Evolutionary conservation across 1,140 invertebrate species (phyloP), one percentile per base, ranked within the genome.

Genomic region (Panulirus ornatus): DNA sequence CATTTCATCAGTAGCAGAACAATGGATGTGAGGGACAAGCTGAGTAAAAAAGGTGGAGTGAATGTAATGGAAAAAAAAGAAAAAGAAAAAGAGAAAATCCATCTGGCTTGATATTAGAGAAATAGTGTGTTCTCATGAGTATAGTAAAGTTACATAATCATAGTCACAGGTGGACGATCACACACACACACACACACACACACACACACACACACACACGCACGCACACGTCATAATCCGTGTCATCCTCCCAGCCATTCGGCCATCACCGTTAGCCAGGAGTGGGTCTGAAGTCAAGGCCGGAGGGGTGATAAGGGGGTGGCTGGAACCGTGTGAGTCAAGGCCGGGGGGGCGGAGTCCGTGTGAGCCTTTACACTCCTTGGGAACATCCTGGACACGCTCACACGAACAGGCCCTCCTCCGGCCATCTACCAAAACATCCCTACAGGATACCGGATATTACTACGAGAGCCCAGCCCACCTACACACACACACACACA

Each of bases 151-250:
- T 58, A 22, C 51, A 58, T 11, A 11, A 11, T n/a, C 22, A 58
- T 11, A 58, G 22, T 11, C 75, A 78, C 75, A 78, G 40, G 47
- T 42, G 47, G 2, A 78, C 75, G 47, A 38, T 44, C 75, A 78
- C 75, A 78, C 75, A 78, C 75, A 78, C 75, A 78, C 75, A 78
- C 75, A 78, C 42, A 78, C 75, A 78, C 78, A 81, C 44, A 81
- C 76, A 81, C 44, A 81, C 76, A 81, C 78, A 81, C 47, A 81
- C 78, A 81, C 78, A 81, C 51, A 81, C 78, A 81, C 78, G 58
- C 78, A 81, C 78, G 34, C 47, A 44, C 47, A 81, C 78, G 34
- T 27, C 54, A 44, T 19, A 14, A 1, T 3, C 27, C 14, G 47
- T 58, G 36, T 47, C 78, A 81, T 81, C 78, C 54, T 58, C 78